Base-by-base conservation (phyloP, 2,113 vertebrate species). In the Platichthys stellatus region DNA sequence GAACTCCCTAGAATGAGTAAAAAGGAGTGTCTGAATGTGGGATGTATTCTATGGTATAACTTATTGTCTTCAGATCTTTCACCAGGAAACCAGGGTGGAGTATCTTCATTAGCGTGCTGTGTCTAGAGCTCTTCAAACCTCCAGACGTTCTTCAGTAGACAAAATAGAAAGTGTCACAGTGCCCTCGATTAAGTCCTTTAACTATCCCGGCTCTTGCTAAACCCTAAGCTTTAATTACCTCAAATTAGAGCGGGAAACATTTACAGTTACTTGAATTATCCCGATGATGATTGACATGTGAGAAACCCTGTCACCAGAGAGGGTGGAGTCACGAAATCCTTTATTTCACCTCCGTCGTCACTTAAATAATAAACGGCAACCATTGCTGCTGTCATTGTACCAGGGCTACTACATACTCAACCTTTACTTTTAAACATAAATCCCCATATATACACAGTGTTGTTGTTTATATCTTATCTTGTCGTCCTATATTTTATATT, bases 301-400 rank as follows among this genome's bases (percentile, higher is more conserved):
- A 63, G 54, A 76, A 85, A 69, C 43, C 61, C 17, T 71, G 62
- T 63, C 72, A 87, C 69, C 51, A 77, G 67, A 69, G 31, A 78
- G 45, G 64, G 23, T 23, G 45, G 45, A 15, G 45, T 6, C 31
- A 31, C 31, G 31, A 1, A 31, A 31, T 31, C 31, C 6, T 31
- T 31, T 7, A 31, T 31, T 31, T 31, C 31, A 6, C 31, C 6
- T 7, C 31, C 31, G 31, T 31, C 31, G 0, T 31, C 31, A 31
- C 5, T 31, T 6, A 31, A 31, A 31, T 31, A 31, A 31, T 31
- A 31, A 31, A 31, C 31, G 31, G 31, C 45, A 17, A 38, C 35
- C 9, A 35, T 35, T 35, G 7, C 35, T 35, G 6, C 7, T 2
- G 38, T 10, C 38, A 43, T 43, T 43, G 40, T 3, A 43, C 47